Percentiles rank a stretch among this genome's conserved stretches.
Evolutionary conservation across 37 sponge, comb jelly and placozoan genomes (phyloP).

Genomic region (Bolinopsis microptera): DNA sequence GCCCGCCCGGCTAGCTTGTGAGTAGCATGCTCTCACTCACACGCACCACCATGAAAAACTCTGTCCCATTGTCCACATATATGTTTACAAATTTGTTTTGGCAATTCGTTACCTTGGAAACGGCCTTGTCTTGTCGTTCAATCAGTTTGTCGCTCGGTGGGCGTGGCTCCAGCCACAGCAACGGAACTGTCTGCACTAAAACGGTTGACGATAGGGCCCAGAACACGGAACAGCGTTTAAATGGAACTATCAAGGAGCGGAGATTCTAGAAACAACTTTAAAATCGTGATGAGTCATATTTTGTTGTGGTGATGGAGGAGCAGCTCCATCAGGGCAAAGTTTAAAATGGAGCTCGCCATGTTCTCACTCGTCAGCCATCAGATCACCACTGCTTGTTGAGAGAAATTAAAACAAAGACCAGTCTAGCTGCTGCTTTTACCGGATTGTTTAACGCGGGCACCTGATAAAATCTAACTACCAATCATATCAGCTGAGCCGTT

Average conservation of each 20-base stretch:
- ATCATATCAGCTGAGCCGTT: no score
- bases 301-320: background rate
- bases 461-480: background rate
- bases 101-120: conserved; percentile 3
- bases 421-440: background rate
- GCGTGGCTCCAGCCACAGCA: background rate
- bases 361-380: background rate
- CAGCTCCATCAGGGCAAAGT: background rate
- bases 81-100: conserved; percentile 30
- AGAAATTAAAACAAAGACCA: background rate
- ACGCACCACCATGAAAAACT: conserved; percentile 50
- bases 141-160: background rate
- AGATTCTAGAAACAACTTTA: background rate
- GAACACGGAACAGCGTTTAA: background rate
- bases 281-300: background rate
- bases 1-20: conserved; percentile 29
- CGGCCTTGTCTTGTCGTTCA: background rate
- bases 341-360: background rate
- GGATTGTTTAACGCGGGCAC: background rate
- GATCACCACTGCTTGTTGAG: background rate
- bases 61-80: conserved; percentile 38
- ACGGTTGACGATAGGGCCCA: background rate
- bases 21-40: conserved; percentile 63
- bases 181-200: background rate
- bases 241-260: no score